Evolutionary conservation across 2,113 vertebrate species (phyloP).

Genomic region (Danio rerio): GRCz12tu NC_133189.1:54193501-54194000

Average conservation of each 20-base stretch:
- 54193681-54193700: conserved; percentile 14
- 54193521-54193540: no score
- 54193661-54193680: conserved; percentile 68
- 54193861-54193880: conserved; percentile 74
- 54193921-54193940: conserved; percentile 67
- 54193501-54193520: no score
- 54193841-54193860: conserved; percentile 66
- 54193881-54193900: conserved; percentile 58
- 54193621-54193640: not conserved
- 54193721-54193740: conserved; percentile 1
- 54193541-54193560: no score
- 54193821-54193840: conserved; percentile 76
- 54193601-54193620: not conserved
- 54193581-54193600: not conserved
- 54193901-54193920: conserved; percentile 62
- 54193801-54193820: conserved; percentile 76
- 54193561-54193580: no score
- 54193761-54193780: conserved; percentile 63
- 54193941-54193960: not conserved
- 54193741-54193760: conserved; percentile 61
- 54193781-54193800: conserved; percentile 74
- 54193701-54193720: not conserved
- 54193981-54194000: not conserved
- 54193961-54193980: not conserved
- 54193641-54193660: not conserved